phyloP scores from a whole-genome alignment of 2,113 vertebrate species.

The Oreocharis arfaki region DNA sequence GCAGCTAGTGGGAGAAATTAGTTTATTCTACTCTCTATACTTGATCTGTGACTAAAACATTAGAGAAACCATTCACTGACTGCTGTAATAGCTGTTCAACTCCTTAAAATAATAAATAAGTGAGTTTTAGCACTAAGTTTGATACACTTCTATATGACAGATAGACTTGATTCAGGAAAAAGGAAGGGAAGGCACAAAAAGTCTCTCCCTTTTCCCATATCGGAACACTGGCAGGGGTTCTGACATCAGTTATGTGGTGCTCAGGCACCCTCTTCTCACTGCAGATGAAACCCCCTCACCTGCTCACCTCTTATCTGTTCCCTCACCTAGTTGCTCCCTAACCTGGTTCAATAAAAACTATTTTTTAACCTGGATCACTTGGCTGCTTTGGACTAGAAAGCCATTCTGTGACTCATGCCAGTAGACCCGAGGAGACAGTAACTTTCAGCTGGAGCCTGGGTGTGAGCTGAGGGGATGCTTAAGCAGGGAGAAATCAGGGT shows the following conservation, averaged over 20 bases:
- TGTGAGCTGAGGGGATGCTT: constrained; percentile 3
- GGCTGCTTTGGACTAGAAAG: background rate
- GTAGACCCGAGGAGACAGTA: background rate
- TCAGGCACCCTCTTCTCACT: background rate
- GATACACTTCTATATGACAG: background rate
- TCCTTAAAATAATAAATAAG: background rate
- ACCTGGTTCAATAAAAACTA: background rate
- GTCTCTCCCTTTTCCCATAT: background rate
- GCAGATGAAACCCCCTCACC: background rate
- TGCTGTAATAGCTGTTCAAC: background rate
- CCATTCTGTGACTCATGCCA: background rate
- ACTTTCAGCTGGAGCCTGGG: background rate
- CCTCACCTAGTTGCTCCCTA: background rate
- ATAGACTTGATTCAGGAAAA: background rate
- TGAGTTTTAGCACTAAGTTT: background rate
- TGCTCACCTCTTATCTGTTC: background rate
- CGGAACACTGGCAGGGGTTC: background rate
- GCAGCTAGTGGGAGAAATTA: background rate
- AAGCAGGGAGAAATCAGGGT: constrained; percentile 20
- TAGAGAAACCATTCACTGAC: background rate
- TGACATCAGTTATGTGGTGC: background rate
- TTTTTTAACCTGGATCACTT: background rate
- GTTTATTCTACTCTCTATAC: background rate
- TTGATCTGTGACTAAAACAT: background rate
- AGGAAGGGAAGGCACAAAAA: background rate